phyloP scores from a whole-genome alignment of 2,797 vertebrate species.

The Gadopsis bispinosus region DNA sequence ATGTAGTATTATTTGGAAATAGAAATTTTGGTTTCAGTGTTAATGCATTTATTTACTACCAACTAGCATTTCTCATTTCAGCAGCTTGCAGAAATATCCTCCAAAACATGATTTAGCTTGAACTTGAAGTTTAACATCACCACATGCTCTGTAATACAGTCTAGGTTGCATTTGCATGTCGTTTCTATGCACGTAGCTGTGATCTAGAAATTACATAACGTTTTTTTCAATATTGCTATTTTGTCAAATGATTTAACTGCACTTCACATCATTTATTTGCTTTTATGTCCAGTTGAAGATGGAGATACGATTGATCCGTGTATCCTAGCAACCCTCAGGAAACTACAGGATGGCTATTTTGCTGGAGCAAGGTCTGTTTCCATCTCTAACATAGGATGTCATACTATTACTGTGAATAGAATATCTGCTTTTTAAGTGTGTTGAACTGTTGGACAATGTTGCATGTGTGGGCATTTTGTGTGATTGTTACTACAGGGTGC shows the following conservation, averaged over 20 bases:
- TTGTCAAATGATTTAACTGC: background rate
- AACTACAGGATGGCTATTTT: constrained; percentile 98
- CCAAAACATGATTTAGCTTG: background rate
- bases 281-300: constrained; percentile 88
- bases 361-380: constrained; percentile 91
- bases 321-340: constrained; percentile 92
- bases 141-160: background rate
- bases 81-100: background rate
- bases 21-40: too few relatives aligned
- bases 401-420: too few relatives aligned
- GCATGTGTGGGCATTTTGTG: constrained; percentile 7
- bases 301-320: constrained; percentile 92
- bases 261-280: background rate
- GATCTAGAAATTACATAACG: background rate
- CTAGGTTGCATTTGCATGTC: background rate
- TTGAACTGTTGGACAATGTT: background rate
- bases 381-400: background rate
- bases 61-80: background rate
- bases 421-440: too few relatives aligned
- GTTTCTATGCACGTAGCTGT: background rate
- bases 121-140: background rate
- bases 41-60: background rate
- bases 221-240: background rate
- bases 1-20: too few relatives aligned
- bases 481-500: constrained; percentile 85